Evolutionary conservation across 1,140 invertebrate species (phyloP), one percentile per base, ranked within the genome.

Genomic region (Eciton burchellii): DNA sequence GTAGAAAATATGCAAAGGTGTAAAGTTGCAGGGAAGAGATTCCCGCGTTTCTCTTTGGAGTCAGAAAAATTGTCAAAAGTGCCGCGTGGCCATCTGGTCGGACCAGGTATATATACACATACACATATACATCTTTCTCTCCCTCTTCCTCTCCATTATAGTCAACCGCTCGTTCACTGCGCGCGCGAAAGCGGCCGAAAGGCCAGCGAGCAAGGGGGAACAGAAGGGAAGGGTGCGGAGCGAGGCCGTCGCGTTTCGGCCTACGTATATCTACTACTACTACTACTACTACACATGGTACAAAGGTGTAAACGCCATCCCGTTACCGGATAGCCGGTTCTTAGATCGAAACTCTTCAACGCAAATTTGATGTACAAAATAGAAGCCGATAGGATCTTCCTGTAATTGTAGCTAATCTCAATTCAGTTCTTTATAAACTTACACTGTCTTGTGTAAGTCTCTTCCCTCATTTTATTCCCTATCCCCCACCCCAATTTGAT

Each of bases 211-310:
- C 29, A 77, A 35, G 21, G 35, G 21, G 49, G 35, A 29, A 24
- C 41, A 74, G 57, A 24, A 43, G 54, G 72, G 26, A 35, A 56
- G 35, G 62, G 74, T 56, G 74, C 52, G 11, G 63, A 77, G 62
- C 74, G 74, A 77, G 74, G 74, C 68, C 74, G 63, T 54, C 49
- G 63, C 49, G 74, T 77, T 77, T 77, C 62, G 74, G 74, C 47
- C 74, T 77, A 74, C 72, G 72, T 74, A 52, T 62, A 41, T 26
- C 57, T 62, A 68, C 47, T 54, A 66, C 73, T 74, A 66, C 35
- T 21, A n/a, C n/a, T n/a, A n/a, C n/a, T n/a, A n/a, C n/a, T n/a
- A n/a, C n/a, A 68, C 49, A 16, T 68, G 35, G 16, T 77, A 77
- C 74, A 77, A 77, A 77, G 74, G 57, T 62, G 65, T 68, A 77